Conservation (phyloP, 2,113 vertebrate genomes). For the Castor canadensis region DNA sequence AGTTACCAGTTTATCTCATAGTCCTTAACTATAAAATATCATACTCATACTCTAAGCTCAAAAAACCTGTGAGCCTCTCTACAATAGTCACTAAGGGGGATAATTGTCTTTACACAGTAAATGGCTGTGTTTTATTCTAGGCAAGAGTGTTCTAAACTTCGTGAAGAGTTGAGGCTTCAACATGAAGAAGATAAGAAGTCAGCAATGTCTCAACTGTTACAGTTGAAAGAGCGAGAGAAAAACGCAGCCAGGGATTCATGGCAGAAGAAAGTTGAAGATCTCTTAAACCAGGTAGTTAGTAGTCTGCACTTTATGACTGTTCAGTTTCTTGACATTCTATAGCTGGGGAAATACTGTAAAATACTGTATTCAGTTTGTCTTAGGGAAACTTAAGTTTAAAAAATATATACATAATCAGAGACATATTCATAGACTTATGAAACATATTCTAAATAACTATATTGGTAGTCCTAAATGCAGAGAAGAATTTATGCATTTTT, state of each 20-base stretch:
- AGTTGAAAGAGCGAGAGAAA: constrained; percentile 95
- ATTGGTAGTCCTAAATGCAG: background rate
- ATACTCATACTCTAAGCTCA: background rate
- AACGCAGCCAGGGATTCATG: constrained; percentile 93
- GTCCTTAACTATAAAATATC: background rate
- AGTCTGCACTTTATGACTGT: background rate
- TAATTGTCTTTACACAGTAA: constrained; percentile 24
- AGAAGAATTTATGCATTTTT: background rate
- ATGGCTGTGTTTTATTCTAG: constrained; percentile 78
- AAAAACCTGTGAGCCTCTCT: background rate
- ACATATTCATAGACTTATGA: background rate
- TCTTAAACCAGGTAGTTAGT: constrained; percentile 94
- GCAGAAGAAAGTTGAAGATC: constrained; percentile 99
- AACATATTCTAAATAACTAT: background rate
- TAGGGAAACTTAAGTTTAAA: background rate
- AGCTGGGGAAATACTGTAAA: background rate
- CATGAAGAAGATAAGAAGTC: constrained; percentile 94
- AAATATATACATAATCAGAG: background rate
- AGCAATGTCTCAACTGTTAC: constrained; percentile 92
- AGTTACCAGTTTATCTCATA: background rate
- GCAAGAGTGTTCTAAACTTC: constrained; percentile 97
- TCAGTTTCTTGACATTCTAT: background rate
- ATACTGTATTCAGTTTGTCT: background rate
- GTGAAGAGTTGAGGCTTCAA: constrained; percentile 94
- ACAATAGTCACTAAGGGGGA: background rate